Base-by-base conservation (phyloP, 2,113 vertebrate genomes). In the Saiga tatarica region DNA sequence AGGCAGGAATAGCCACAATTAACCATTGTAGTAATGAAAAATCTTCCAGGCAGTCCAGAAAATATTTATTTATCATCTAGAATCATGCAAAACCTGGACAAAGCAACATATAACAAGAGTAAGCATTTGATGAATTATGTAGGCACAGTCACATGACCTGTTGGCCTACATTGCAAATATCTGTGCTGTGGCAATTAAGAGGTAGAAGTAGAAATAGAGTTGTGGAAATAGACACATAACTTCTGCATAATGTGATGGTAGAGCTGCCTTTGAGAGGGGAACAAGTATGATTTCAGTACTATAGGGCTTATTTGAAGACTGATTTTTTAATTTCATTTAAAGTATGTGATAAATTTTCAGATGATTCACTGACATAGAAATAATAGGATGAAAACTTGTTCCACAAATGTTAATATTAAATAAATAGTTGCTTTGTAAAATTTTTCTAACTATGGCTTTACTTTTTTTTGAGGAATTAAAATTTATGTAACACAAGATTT, bases 31-130 rank as follows among this genome's bases (percentile, higher is more conserved):
- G 42, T 95, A 87, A 93, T 89, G 60, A 96, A 60, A 83, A 28
- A 30, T 79, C 81, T 96, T 91, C 36, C 50, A 79, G 86, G 30
- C 19, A 86, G 28, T 83, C n/a, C 87, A 94, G 79, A 95, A 96
- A 93, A 88, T 94, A 94, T 33, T 79, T 95, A 89, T 96, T 96
- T 97, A 79, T 93, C 52, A 67, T 79, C 28, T 25, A 91, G 55
- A 94, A 92, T 88, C 26, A 85, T 57, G 39, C 8, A 96, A 47
- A 47, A 74, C 60, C 91, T 96, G 91, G 36, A 47, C 64, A 89
- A 57, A 93, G 42, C n/a, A 71, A 93, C 83, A 62, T 87, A 55
- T 83, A 94, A 86, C 42, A 64, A 30, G 36, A 91, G 23, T n/a
- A 88, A 47, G 59, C 25, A 52, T 60, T 59, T 67, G 67, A 89